Conservation (phyloP, 2,113 vertebrate species). For the Ivindomyrus marchei region DNA sequence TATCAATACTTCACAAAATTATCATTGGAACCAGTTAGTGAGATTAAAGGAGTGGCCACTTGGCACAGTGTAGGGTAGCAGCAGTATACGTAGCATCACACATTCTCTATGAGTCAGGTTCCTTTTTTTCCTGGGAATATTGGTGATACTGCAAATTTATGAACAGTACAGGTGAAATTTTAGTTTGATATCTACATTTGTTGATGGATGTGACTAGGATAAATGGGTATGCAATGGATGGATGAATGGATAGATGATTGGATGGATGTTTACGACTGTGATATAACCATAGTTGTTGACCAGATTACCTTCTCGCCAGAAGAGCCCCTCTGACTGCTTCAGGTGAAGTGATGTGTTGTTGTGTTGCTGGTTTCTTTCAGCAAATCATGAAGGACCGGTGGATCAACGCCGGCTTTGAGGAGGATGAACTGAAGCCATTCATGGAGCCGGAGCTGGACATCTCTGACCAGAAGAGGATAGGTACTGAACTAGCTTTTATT, state of each 20-base stretch:
- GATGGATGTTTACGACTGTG: not conserved
- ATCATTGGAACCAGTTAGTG: not conserved
- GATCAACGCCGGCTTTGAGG: conserved; percentile 93
- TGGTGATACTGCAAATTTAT: not conserved
- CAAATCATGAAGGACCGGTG: conserved; percentile 99
- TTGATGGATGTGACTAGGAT: not conserved
- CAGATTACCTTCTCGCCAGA: not conserved
- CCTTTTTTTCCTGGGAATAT: not conserved
- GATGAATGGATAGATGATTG: not conserved
- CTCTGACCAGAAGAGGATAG: conserved; percentile 95
- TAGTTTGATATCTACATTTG: not conserved
- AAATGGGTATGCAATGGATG: not conserved
- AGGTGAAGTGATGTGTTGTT: not conserved
- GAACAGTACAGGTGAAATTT: not conserved
- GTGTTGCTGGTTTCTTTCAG: conserved; percentile 46
- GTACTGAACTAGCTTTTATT: conserved; percentile 49
- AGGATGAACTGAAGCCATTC: conserved; percentile 93
- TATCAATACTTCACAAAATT: not conserved
- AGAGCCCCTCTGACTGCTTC: not conserved
- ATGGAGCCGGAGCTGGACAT: conserved; percentile 92
- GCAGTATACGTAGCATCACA: not conserved
- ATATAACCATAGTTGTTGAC: not conserved
- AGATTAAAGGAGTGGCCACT: not conserved
- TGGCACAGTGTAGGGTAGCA: not conserved
- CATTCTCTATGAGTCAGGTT: not conserved